Base-by-base conservation (phyloP, 2,888 invertebrate genomes). In the Sminthurides aquaticus region DNA sequence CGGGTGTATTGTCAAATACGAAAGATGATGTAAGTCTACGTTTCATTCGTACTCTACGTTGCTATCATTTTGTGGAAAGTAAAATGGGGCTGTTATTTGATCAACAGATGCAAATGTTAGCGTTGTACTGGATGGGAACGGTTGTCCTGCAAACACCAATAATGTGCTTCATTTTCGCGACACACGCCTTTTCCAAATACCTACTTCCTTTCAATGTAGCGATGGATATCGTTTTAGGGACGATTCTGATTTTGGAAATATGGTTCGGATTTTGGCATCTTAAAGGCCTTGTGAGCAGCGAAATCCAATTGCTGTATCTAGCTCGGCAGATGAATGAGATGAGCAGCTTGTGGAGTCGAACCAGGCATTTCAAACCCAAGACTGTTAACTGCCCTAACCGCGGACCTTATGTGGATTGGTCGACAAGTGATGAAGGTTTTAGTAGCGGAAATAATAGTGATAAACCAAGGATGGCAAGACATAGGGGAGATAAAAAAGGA, bases 111-210 rank as follows among this genome's bases (percentile, higher is more conserved):
- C 63, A 63, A 56, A 34, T 63, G 5, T 57, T 63, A 1, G 63
- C 63, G 1, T 25, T 63, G 20, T 63, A 57, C 57, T 63, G 63
- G 63, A 63, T 63, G 63, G 57, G 34, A 1, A 63, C 63, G n/a
- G 54, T 63, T 2, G 57, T 63, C 20, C 58, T 63, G 2, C 63
- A 63, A 28, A 52, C 63, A 1, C 63, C 63, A 5, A 63, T 63
- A 34, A n/a, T 63, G 52, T 57, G 58, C 58, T 63, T 63, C 57
- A 49, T 63, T 22, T 63, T 63, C 29, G 63, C 58, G n/a, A 63
- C 63, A 5, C 63, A 63, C 54, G 26, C 49, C 34, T 63, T 63
- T 25, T 63, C 63, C 27, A 48, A 34, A 2, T 48, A 28, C 20
- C 11, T 57, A 2, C 63, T 63, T 20, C 52, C 57, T 18, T 34